Conservation (phyloP, 2,888 invertebrate genomes). For the Philaethria dido region DNA sequence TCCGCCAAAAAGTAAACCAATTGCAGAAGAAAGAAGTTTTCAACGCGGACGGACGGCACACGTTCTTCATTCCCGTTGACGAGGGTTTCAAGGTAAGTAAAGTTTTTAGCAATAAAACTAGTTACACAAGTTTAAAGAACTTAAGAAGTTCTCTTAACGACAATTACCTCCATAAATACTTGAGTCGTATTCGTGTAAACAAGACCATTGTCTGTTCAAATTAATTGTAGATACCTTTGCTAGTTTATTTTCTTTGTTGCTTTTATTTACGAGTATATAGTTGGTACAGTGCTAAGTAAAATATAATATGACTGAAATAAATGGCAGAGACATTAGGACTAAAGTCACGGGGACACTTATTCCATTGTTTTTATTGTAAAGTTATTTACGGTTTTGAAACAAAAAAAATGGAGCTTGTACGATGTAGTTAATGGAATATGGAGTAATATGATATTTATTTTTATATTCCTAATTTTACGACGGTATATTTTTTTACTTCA, state of each 20-base stretch:
- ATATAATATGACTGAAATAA: too few relatives aligned
- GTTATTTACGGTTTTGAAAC: too few relatives aligned
- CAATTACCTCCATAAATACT: constrained; percentile 12
- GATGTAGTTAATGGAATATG: too few relatives aligned
- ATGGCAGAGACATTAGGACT: too few relatives aligned
- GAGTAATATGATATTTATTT: too few relatives aligned
- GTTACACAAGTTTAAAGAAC: constrained; percentile 23
- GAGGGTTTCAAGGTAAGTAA: constrained; percentile 91
- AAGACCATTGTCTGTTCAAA: not conserved
- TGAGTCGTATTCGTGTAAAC: not conserved
- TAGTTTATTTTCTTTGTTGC: not conserved
- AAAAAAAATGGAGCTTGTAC: too few relatives aligned
- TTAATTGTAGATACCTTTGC: not conserved
- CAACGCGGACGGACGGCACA: constrained; percentile 90
- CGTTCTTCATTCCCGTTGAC: constrained; percentile 96
- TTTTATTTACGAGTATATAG: not conserved
- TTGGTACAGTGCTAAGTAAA: too few relatives aligned
- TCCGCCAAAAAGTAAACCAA: constrained; percentile 89
- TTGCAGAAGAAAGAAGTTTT: constrained; percentile 90
- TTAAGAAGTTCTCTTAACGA: constrained; percentile 15
- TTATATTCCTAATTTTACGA: too few relatives aligned
- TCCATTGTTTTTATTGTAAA: too few relatives aligned
- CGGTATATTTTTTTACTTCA: too few relatives aligned
- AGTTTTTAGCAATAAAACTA: constrained; percentile 26
- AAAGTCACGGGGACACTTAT: too few relatives aligned